Evolutionary conservation across 2,113 vertebrate species (phyloP).

Genomic region (Mixornis gularis): DNA sequence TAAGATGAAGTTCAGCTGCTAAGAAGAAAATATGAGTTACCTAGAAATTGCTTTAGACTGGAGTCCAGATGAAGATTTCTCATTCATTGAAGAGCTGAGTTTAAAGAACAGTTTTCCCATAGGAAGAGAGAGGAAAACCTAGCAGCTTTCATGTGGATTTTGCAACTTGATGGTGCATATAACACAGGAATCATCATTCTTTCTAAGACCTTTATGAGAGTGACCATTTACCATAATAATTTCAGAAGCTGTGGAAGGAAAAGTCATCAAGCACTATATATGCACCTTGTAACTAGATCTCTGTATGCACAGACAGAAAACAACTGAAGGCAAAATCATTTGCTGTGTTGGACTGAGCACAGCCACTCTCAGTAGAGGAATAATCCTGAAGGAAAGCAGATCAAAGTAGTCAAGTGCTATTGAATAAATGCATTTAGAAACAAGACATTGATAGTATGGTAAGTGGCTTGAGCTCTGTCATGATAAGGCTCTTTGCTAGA

Average conservation of each 20-base stretch:
- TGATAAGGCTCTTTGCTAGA: neutral
- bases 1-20: neutral
- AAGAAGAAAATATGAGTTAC: neutral
- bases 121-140: neutral
- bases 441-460: neutral
- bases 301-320: neutral
- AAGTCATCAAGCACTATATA: neutral
- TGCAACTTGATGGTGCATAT: neutral
- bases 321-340: neutral
- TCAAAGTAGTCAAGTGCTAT: neutral
- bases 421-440: neutral
- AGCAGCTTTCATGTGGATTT: neutral
- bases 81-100: neutral
- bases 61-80: neutral
- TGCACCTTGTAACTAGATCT: neutral
- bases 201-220: neutral
- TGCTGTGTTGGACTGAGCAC: neutral
- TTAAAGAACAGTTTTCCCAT: neutral
- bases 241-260: neutral
- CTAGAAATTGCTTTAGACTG: neutral
- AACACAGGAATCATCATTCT: neutral
- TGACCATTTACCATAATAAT: neutral
- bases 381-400: neutral
- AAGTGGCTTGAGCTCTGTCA: neutral
- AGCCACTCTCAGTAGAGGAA: neutral